These are phyloP conservation scores for Diorhabda sublineata DNA, from an alignment of 1,140 invertebrate species.

Conservation along the genomic window DNA sequence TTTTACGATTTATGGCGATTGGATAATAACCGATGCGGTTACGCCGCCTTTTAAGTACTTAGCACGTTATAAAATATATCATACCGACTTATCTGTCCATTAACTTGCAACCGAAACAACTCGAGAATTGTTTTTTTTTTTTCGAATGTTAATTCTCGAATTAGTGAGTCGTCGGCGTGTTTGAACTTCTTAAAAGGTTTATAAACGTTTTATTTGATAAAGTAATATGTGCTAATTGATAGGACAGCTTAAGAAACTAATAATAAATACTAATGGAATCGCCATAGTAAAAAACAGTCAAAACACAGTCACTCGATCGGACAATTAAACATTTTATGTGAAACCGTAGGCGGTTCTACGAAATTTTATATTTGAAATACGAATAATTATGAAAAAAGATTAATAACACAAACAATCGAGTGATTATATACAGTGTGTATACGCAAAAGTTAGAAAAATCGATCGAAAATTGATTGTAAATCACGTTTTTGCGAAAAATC, in stretches of 20 bases:
- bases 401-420: too few species aligned
- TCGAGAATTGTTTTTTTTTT: not conserved
- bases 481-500: too few species aligned
- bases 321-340: too few species aligned
- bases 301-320: too few species aligned
- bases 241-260: not conserved
- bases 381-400: too few species aligned
- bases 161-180: slow-evolving; percentile 30
- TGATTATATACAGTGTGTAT: too few species aligned
- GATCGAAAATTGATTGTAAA: too few species aligned
- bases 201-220: not conserved
- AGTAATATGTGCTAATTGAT: not conserved
- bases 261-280: not conserved
- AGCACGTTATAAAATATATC: slow-evolving; percentile 11
- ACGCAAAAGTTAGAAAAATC: too few species aligned
- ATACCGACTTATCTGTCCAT: not conserved
- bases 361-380: too few species aligned
- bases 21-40: too few species aligned
- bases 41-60: slow-evolving; percentile 17
- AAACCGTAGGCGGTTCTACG: too few species aligned
- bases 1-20: too few species aligned
- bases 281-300: not conserved
- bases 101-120: slow-evolving; percentile 8
- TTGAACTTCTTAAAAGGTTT: not conserved
- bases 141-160: slow-evolving; percentile 39